Conservation (phyloP, 64 coral and sea anemone genomes). For the Montipora cactus region DNA sequence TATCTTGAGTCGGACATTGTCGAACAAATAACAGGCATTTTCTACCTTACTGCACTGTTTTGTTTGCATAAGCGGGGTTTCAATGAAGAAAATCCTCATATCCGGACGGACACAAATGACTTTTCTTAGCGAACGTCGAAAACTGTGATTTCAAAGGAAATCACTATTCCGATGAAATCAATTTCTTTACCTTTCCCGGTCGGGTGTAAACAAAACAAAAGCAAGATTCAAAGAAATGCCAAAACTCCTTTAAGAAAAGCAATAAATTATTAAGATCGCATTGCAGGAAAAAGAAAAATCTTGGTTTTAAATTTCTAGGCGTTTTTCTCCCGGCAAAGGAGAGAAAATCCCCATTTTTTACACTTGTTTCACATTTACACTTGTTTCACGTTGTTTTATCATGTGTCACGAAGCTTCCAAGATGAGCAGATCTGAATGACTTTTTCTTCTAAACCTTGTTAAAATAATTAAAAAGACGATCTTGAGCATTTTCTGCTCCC, state of each 20-base stretch:
- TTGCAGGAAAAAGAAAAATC: not conserved
- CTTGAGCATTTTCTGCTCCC: not conserved
- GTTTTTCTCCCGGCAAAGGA: not conserved
- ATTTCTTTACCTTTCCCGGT: conserved; percentile 29
- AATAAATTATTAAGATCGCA: conserved; percentile 38
- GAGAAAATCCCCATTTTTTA: no score
- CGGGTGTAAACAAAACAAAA: conserved; percentile 51
- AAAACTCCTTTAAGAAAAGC: conserved; percentile 10
- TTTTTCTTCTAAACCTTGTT: not conserved
- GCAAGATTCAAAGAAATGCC: conserved; percentile 32
- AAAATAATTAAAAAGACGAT: not conserved
- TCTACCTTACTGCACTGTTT: conserved; percentile 29
- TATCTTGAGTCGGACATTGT: conserved; percentile 25
- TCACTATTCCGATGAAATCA: conserved; percentile 37
- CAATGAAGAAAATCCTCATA: conserved; percentile 32
- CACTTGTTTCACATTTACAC: not conserved
- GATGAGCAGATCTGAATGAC: not conserved
- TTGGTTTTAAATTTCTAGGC: not conserved
- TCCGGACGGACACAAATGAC: conserved; percentile 36
- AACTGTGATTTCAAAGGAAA: conserved; percentile 52
- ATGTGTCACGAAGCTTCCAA: not conserved
- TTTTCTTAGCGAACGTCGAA: conserved; percentile 25
- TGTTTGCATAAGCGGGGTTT: conserved; percentile 38
- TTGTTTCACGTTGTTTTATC: not conserved
- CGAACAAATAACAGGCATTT: conserved; percentile 37